Percentiles rank a stretch among this genome's conserved stretches.
These are phyloP conservation scores for Oasisia sp. DNA, from an alignment of 2,888 invertebrate genomes.

Conservation along the genomic window DNA sequence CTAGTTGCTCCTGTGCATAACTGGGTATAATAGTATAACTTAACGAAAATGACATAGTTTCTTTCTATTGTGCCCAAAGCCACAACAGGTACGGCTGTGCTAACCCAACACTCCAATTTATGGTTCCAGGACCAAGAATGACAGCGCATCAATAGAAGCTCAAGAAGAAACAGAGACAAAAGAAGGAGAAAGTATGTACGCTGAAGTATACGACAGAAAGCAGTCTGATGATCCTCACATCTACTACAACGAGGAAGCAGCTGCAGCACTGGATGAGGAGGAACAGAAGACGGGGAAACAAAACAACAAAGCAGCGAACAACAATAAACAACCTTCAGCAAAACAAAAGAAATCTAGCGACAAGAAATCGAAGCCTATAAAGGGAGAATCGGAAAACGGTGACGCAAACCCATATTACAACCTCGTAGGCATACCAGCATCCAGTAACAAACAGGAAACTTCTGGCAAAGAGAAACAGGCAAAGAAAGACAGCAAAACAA, in stretches of 20 bases:
- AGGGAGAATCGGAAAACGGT: not conserved
- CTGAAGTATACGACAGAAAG: not conserved
- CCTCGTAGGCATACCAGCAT: not conserved
- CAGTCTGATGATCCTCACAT: not conserved
- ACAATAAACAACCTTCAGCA: not conserved
- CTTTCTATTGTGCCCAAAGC: not conserved
- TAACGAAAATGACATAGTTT: too few species aligned
- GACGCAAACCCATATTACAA: not conserved
- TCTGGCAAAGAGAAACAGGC: not conserved
- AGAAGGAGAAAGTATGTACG: not conserved
- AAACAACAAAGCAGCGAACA: not conserved
- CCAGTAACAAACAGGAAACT: not conserved
- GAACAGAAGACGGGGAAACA: not conserved
- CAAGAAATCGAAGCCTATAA: not conserved
- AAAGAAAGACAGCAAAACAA: not conserved
- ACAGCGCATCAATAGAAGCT: not conserved
- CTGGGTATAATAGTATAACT: too few species aligned
- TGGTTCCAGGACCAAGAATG: slow-evolving; percentile 10
- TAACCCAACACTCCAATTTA: not conserved
- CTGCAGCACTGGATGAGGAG: not conserved
- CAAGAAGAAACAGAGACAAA: not conserved
- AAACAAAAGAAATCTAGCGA: not conserved
- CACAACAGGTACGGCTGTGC: not conserved
- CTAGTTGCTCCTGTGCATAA: too few species aligned
- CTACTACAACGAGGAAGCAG: not conserved